Evolutionary conservation across 2,113 vertebrate genomes (phyloP).

Genomic region (Chaetodon auriga): DNA sequence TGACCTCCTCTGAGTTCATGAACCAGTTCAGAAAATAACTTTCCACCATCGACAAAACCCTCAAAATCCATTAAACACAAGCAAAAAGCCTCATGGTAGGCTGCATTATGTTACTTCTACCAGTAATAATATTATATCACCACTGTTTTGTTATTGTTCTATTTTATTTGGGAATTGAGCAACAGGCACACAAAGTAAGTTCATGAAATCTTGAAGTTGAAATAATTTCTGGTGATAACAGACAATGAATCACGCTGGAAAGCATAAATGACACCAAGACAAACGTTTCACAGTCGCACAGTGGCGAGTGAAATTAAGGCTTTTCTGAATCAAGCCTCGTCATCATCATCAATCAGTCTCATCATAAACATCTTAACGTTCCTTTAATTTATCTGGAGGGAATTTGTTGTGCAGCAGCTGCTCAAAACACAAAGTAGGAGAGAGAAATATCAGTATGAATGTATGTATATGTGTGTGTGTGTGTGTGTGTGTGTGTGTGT

Average conservation of each 20-base stretch:
- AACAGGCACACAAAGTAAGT: background rate
- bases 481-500: too few relatives aligned
- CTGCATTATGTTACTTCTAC: background rate
- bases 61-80: slow-evolving; percentile 27
- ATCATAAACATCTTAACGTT: background rate
- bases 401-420: background rate
- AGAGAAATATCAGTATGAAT: too few relatives aligned
- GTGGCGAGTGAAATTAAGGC: background rate
- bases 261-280: background rate
- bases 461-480: too few relatives aligned
- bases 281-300: background rate
- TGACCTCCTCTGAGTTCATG: slow-evolving; percentile 25
- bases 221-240: background rate
- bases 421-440: too few relatives aligned
- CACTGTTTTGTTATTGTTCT: background rate
- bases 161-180: background rate
- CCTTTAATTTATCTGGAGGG: background rate
- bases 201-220: background rate
- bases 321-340: background rate
- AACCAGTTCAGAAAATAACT: slow-evolving; percentile 42
- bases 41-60: background rate
- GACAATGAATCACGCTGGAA: background rate
- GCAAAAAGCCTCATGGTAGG: background rate
- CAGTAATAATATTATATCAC: background rate
- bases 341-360: too few relatives aligned